These are phyloP conservation scores for Ceyx melanurus DNA, from an alignment of 2,113 vertebrate species.

Conservation along the genomic window DNA sequence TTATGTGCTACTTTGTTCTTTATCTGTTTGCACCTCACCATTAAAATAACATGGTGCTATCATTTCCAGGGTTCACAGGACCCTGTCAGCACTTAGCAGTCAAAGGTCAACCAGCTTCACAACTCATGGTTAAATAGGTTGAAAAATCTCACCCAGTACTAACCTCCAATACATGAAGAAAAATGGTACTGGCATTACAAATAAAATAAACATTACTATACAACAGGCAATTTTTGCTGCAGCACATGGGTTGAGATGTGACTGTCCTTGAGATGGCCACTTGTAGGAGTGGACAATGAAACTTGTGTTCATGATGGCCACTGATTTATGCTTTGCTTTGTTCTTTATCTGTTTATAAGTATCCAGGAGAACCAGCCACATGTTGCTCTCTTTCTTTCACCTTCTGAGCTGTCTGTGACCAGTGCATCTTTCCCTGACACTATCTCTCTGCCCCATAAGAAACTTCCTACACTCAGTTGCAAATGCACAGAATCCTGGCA, in stretches of 20 bases:
- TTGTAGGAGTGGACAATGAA: neutral
- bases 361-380: constrained; percentile 4
- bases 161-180: neutral
- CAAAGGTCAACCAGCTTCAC: constrained; percentile 75
- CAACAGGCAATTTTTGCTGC: neutral
- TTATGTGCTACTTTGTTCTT: constrained; percentile 80
- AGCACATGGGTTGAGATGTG: neutral
- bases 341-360: constrained; percentile 32
- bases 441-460: constrained; percentile 27
- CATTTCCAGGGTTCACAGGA: constrained; percentile 70
- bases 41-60: constrained; percentile 66
- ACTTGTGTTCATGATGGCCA: neutral
- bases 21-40: constrained; percentile 77
- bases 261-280: neutral
- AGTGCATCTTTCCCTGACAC: constrained; percentile 58
- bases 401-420: constrained; percentile 64
- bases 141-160: constrained; percentile 41
- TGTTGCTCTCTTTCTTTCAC: constrained; percentile 42
- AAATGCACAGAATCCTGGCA: constrained; percentile 58
- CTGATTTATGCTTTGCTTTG: constrained; percentile 42
- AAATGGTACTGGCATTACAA: neutral
- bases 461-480: constrained; percentile 52
- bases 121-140: constrained; percentile 44
- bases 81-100: constrained; percentile 74
- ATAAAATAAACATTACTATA: neutral